These are phyloP conservation scores for Larimichthys crocea DNA, from an alignment of 2,113 vertebrate genomes.

Conservation along the genomic window DNA sequence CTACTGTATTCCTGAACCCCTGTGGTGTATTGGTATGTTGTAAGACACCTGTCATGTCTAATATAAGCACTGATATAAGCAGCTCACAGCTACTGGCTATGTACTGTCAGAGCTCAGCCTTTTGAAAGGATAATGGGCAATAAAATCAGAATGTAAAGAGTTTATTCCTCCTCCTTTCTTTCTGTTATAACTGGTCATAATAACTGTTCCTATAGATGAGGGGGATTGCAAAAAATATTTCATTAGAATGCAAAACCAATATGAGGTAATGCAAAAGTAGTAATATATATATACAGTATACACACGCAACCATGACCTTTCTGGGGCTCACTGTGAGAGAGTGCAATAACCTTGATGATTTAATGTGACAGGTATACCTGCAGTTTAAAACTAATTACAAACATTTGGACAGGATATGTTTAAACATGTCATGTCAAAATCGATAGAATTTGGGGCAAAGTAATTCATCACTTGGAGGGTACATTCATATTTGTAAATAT, in stretches of 20 bases:
- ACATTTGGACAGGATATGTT: background rate
- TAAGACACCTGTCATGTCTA: conserved; percentile 12
- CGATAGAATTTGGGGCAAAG: conserved; percentile 24
- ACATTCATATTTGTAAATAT: conserved; percentile 54
- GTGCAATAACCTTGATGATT: background rate
- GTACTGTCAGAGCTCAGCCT: background rate
- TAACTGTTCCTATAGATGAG: background rate
- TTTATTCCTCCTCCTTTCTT: background rate
- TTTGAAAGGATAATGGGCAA: conserved; percentile 4
- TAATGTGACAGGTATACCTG: background rate
- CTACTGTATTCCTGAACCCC: background rate
- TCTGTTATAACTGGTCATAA: background rate
- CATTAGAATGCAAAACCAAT: too few relatives aligned
- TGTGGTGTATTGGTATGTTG: background rate
- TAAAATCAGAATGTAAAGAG: background rate
- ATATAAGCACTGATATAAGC: conserved; percentile 5
- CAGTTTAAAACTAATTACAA: background rate
- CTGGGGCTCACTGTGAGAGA: background rate
- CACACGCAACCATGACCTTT: background rate
- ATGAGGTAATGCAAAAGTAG: background rate
- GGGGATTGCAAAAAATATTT: too few relatives aligned
- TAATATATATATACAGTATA: too few relatives aligned
- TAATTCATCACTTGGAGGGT: conserved; percentile 34
- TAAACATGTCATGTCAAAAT: conserved; percentile 18
- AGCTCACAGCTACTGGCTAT: background rate